Evolutionary conservation across 2,113 vertebrate species (phyloP), one percentile per base, ranked within the genome.

Genomic region (Gnathonemus echidnorhynchus): DNA sequence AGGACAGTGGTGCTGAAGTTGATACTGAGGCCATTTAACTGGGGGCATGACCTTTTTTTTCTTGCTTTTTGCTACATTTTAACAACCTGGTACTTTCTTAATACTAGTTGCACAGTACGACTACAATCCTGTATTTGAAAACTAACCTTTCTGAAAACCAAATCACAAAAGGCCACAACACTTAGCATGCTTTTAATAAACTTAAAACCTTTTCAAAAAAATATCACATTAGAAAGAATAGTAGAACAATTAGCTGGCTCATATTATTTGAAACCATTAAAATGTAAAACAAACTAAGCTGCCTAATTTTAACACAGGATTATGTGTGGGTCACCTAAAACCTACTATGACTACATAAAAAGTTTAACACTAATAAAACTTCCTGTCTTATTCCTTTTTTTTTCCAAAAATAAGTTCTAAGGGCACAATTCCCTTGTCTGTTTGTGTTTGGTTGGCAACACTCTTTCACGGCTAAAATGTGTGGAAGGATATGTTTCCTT

Each of bases 401-500:
- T 87, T 45, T 24, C 21, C 19, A 50, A 56, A 66, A 35, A 92
- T 89, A 46, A n/a, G 90, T 86, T 88, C n/a, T 52, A 91, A 90
- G 88, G 92, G 74, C 91, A 84, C 91, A 93, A 91, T 93, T 92
- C 89, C 90, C 90, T 89, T 77, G 90, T 93, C 88, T 92, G 92
- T 93, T 91, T 92, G 90, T 92, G 91, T 91, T 93, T 94, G 94
- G 93, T 91, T 95, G 90, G 93, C 93, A 95, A 90, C 88, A 91
- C 91, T 91, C 91, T 91, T 93, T 93, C 92, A 94, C 92, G 91
- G 94, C 94, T 92, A 90, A 92, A 91, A 93, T 92, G 93, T 95
- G 92, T 95, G 92, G 93, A 93, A 93, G 92, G 93, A 92, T 91
- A 92, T 93, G 94, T 91, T 94, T 95, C 94, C 92, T 93, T 92